Conservation (phyloP, 2,888 invertebrate genomes). For the Eustalomyia histrio region DNA sequence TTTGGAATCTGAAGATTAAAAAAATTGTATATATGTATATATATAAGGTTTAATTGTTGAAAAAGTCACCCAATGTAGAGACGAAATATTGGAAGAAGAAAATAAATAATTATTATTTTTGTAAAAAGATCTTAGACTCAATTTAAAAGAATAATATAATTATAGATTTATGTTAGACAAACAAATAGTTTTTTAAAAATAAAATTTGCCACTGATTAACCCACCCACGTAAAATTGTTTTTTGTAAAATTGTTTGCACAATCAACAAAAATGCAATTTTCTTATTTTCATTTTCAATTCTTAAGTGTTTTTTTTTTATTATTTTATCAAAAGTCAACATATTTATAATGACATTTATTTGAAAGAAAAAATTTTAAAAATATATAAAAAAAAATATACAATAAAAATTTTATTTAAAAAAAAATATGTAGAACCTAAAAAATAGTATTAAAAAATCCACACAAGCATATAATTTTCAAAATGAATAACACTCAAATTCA, state of each 20-base stretch:
- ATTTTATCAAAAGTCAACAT: neutral
- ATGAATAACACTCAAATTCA: neutral
- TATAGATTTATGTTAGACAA: neutral
- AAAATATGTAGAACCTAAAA: neutral
- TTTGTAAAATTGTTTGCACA: neutral
- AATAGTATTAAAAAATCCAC: neutral
- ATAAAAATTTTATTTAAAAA: neutral
- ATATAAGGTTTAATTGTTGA: no score
- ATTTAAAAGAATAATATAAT: no score
- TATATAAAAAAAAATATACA: neutral
- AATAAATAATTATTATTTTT: no score
- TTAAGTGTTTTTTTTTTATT: no score
- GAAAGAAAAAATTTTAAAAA: neutral
- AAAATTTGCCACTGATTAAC: neutral
- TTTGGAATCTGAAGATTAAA: no score
- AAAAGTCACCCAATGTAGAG: no score
- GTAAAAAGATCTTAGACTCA: no score
- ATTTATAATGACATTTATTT: conserved; percentile 1
- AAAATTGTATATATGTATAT: no score
- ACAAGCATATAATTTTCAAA: conserved; percentile 1
- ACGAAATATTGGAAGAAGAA: no score
- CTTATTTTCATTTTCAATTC: neutral
- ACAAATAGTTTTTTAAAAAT: conserved; percentile 1
- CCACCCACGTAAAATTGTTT: no score
- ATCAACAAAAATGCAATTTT: conserved; percentile 1